phyloP scores from a whole-genome alignment of 2,797 vertebrate species.

The Pelochelys cantorii region DNA sequence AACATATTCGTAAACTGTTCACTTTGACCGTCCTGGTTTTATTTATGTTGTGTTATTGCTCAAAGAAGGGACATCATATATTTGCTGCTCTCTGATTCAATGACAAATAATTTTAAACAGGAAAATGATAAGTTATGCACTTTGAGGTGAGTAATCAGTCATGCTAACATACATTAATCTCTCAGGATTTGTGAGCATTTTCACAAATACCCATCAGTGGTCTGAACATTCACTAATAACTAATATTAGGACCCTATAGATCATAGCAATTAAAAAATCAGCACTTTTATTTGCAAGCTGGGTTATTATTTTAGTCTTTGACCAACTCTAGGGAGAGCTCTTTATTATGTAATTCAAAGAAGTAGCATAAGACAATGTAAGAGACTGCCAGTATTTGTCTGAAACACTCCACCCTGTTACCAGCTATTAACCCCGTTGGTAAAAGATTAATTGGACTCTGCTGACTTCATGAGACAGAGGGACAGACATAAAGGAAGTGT shows the following conservation, averaged over 20 bases:
- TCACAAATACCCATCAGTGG: neutral
- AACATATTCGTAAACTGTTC: conserved; percentile 4
- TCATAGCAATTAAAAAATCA: conserved; percentile 3
- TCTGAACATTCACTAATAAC: conserved; percentile 24
- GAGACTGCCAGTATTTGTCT: neutral
- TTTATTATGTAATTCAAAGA: conserved; percentile 3
- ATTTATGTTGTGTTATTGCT: conserved; percentile 37
- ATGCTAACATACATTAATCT: conserved; percentile 21
- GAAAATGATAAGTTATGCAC: conserved; percentile 12
- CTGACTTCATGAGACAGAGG: neutral
- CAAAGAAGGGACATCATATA: neutral
- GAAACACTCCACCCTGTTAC: neutral
- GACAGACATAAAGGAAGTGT: neutral
- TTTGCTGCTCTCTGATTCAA: conserved; percentile 19
- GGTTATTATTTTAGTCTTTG: conserved; percentile 46
- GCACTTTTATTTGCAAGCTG: conserved; percentile 29
- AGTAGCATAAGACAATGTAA: conserved; percentile 24
- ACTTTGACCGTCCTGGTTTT: conserved; percentile 5
- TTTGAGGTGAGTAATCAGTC: neutral
- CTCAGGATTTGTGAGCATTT: neutral
- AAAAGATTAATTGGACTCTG: neutral
- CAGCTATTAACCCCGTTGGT: neutral
- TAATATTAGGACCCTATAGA: conserved; percentile 13
- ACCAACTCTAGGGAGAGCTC: conserved; percentile 24
- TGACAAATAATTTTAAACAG: conserved; percentile 9